phyloP scores from a whole-genome alignment of 2,113 vertebrate species.

The Otocyon megalotis region DNA sequence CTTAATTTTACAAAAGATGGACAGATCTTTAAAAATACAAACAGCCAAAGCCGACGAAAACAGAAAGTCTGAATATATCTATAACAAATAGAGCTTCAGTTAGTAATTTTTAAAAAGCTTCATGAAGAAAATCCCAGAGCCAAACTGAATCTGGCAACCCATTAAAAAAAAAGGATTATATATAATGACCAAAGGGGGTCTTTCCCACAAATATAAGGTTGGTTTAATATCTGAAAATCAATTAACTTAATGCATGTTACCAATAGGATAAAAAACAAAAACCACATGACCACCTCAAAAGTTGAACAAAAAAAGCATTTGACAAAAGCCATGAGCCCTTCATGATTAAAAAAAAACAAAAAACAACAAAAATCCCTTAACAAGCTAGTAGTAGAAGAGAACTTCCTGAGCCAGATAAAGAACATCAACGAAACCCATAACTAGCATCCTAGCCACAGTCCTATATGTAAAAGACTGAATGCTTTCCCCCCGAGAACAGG shows the following conservation, averaged over 20 bases:
- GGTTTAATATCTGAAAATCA: not conserved
- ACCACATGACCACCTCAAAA: not conserved
- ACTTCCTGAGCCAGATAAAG: not conserved
- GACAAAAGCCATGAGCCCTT: not conserved
- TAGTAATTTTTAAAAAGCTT: not conserved
- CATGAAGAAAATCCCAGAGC: constrained; percentile 10
- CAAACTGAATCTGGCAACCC: not conserved
- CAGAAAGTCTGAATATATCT: not conserved
- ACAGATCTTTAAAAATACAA: not conserved
- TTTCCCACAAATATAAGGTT: not conserved
- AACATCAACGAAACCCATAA: not conserved
- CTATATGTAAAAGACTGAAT: not conserved
- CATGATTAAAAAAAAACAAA: not conserved
- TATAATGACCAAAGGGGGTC: not conserved
- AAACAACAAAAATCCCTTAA: not conserved
- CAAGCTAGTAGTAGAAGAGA: not conserved
- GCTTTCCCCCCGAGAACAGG: not conserved
- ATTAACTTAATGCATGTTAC: not conserved
- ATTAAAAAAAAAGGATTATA: not conserved
- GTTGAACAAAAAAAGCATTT: not conserved
- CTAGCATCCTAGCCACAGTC: not conserved
- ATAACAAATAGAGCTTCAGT: not conserved
- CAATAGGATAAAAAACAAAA: not conserved
- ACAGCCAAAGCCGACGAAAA: not conserved
- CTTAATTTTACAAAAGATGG: not conserved